phyloP scores from a whole-genome alignment of 2,797 vertebrate species.

The Lepidocolaptes lacrymiger region DNA sequence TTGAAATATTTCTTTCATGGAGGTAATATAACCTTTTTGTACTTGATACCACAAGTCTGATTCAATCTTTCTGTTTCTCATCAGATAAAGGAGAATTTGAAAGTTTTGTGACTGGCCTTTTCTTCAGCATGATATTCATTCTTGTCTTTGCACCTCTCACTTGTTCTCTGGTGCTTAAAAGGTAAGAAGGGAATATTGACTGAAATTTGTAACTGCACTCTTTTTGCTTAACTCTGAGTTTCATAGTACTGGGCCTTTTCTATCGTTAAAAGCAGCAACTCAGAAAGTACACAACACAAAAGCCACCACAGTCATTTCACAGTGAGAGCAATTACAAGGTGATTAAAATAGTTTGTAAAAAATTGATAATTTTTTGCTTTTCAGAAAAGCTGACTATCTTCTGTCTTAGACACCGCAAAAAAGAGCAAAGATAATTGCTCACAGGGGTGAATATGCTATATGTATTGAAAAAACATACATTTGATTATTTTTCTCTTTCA shows the following conservation, averaged over 20 bases:
- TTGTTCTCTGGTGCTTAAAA: constrained; percentile 45
- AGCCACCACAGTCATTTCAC: neutral
- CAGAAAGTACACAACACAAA: neutral
- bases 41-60: neutral
- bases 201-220: neutral
- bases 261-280: constrained; percentile 21
- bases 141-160: neutral
- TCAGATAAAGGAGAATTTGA: constrained; percentile 65
- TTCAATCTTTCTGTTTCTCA: neutral
- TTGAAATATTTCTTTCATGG: neutral
- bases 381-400: neutral
- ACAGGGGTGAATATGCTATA: neutral
- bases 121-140: neutral
- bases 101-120: constrained; percentile 32
- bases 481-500: neutral
- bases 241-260: neutral
- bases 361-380: neutral
- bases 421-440: neutral
- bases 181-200: constrained; percentile 27
- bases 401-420: neutral
- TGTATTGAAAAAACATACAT: neutral
- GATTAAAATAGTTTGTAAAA: neutral
- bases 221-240: neutral
- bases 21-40: neutral
- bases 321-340: neutral